Percentiles rank a stretch among this genome's conserved stretches.
These are phyloP conservation scores for Limnephilus auricula DNA, from an alignment of 2,888 invertebrate species.

Conservation along the genomic window DNA sequence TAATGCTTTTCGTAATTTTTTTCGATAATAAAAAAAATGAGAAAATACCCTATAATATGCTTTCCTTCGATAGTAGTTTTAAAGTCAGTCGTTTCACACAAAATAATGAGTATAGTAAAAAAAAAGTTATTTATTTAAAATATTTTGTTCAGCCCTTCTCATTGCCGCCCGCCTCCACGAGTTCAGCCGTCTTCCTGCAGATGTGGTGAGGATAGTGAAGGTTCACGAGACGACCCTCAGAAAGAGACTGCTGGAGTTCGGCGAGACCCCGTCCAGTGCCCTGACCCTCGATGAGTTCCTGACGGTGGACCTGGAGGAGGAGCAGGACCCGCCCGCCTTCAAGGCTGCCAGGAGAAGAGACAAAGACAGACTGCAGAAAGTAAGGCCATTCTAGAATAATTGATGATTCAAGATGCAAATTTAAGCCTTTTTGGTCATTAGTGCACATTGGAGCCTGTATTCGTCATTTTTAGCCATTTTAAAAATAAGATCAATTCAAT, in stretches of 20 bases:
- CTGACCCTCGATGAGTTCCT: slow-evolving; percentile 98
- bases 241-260: slow-evolving; percentile 95
- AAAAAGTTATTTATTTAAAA: neutral
- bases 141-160: slow-evolving; percentile 84
- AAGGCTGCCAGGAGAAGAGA: slow-evolving; percentile 93
- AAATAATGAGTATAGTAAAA: too few species aligned
- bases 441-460: too few species aligned
- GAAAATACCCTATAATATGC: too few species aligned
- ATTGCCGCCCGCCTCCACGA: slow-evolving; percentile 96
- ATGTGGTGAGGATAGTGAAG: slow-evolving; percentile 96
- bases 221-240: slow-evolving; percentile 95
- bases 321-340: slow-evolving; percentile 97
- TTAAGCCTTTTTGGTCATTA: too few species aligned
- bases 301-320: slow-evolving; percentile 96
- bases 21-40: too few species aligned
- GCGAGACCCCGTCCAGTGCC: slow-evolving; percentile 96
- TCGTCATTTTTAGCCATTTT: too few species aligned
- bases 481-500: too few species aligned
- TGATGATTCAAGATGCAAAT: neutral
- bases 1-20: too few species aligned
- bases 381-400: slow-evolving; percentile 68
- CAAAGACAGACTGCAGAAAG: slow-evolving; percentile 89
- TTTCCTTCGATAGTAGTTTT: too few species aligned
- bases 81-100: too few species aligned
- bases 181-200: slow-evolving; percentile 90